Base-by-base conservation (phyloP, 1,140 invertebrate species). In the Bradynema listronoti region DNA sequence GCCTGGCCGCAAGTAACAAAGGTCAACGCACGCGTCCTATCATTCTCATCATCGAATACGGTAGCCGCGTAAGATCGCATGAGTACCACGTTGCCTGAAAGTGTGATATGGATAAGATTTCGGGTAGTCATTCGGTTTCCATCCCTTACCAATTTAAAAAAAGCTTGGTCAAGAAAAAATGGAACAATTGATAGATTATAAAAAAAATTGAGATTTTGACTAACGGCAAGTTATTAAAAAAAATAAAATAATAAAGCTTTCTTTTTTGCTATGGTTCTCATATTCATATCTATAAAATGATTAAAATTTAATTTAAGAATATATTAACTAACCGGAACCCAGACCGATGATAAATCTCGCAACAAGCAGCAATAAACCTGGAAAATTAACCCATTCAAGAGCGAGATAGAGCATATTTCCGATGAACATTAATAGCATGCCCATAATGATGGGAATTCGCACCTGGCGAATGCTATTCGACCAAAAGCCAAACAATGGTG, bases 291-390 rank as follows among this genome's bases (percentile, higher is more conserved):
- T n/a, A n/a, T n/a, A n/a, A n/a, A n/a, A n/a, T n/a, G n/a, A n/a
- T n/a, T n/a, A n/a, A n/a, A n/a, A n/a, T n/a, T n/a, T n/a, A n/a
- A n/a, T n/a, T n/a, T n/a, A n/a, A n/a, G n/a, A n/a, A n/a, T n/a
- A n/a, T n/a, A 47, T 42, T 25, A 11, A 5, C 4, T 11, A 22
- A 58, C 64, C 68, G 43, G 70, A 71, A 16, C 71, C 71, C 42
- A 68, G 56, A 11, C 71, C 70, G 36, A 58, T 63, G 25, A 75
- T 56, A 16, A 65, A 54, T 27, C 71, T 53, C 0, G 59, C 66
- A 24, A 61, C 24, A 9, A 75, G 46, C 46, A 73, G 45, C 9
- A 75, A 24, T 27, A 53, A 43, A 5, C 61, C 34, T 25, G 19
- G 33, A 2, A 16, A 24, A 27, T 24, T 5, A 25, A 63, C 56